Base-by-base conservation (phyloP, 1,140 invertebrate species). In the Thaumetopoea pityocampa region DNA sequence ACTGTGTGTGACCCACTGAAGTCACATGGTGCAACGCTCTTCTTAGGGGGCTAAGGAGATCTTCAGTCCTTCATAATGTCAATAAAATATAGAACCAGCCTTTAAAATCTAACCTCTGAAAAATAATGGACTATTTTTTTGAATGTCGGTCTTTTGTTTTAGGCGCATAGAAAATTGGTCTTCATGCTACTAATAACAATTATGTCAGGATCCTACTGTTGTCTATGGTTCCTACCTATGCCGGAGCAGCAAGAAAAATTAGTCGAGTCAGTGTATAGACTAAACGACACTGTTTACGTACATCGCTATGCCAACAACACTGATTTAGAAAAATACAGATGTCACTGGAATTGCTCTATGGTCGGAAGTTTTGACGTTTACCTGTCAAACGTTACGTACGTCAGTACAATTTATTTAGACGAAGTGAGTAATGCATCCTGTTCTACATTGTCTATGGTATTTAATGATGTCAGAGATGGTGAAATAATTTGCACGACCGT, bases 141-240 rank as follows among this genome's bases (percentile, higher is more conserved):
- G 14, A 19, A 3, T 19, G 30, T 33, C 14, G 32, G 7, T 42
- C 56, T 28, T 17, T 45, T 42, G 26, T 64, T 87, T 47, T 66
- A 88, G 89, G 69, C 52, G 65, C 55, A 88, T 66, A 87, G 92
- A 42, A 93, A 93, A 71, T 51, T 87, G 0, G 90, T 94, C 18
- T 94, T 94, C 59, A 87, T 93, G 52, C 18, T 70, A 0, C 59
- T 94, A 1, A 88, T 94, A 8, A 33, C 86, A 0, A 44, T 86
- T 1, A 93, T 91, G 79, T 88, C 89, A 0, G 44, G 88, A 3
- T 89, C 88, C 6, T 92, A 88, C 51, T 85, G 87, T 27, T 68
- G 88, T 8, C 86, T 94, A 53, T 90, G 90, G 64, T 89, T 92
- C 50, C 65, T 93, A 23, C 91, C 91, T 0, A 59, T 67, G 50